phyloP scores from a whole-genome alignment of 2,113 vertebrate species.

The Nematolebias whitei region DNA sequence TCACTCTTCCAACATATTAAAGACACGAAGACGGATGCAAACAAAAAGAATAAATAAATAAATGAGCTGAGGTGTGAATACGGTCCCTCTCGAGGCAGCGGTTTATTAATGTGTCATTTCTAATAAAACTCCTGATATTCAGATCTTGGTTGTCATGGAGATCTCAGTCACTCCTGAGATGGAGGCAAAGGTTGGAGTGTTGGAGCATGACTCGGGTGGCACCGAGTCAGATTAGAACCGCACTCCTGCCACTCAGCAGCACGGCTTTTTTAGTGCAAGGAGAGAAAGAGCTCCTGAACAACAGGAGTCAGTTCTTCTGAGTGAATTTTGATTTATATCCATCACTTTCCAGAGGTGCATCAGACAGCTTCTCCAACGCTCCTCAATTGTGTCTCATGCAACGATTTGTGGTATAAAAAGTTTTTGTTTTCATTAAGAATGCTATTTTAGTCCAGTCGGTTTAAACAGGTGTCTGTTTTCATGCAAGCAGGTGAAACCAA shows the following conservation, averaged over 20 bases:
- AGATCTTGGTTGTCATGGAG: conserved; percentile 75
- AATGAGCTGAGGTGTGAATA: conserved; percentile 70
- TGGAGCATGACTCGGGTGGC: conserved; percentile 37
- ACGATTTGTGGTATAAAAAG: too few relatives aligned
- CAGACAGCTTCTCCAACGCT: conserved; percentile 1
- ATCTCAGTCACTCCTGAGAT: conserved; percentile 58
- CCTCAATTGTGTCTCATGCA: too few relatives aligned
- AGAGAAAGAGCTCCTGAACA: not conserved
- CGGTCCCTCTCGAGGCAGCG: conserved; percentile 67
- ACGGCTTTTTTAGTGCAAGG: too few relatives aligned
- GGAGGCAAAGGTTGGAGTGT: conserved; percentile 66
- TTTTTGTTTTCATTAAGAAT: too few relatives aligned
- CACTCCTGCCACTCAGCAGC: conserved; percentile 15
- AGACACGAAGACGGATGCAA: conserved; percentile 21
- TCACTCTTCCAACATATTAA: not conserved
- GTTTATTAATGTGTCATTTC: conserved; percentile 83
- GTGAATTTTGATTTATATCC: conserved; percentile 16
- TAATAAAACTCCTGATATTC: conserved; percentile 72
- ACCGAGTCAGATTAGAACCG: conserved; percentile 26
- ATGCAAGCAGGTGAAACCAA: too few relatives aligned
- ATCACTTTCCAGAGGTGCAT: conserved; percentile 1
- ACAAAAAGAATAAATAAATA: conserved; percentile 24
- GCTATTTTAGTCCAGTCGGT: too few relatives aligned
- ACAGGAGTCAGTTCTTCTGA: not conserved
- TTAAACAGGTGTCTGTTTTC: too few relatives aligned